Base-by-base conservation (phyloP, 2,888 invertebrate genomes). In the Agrilus cyanescens region DNA sequence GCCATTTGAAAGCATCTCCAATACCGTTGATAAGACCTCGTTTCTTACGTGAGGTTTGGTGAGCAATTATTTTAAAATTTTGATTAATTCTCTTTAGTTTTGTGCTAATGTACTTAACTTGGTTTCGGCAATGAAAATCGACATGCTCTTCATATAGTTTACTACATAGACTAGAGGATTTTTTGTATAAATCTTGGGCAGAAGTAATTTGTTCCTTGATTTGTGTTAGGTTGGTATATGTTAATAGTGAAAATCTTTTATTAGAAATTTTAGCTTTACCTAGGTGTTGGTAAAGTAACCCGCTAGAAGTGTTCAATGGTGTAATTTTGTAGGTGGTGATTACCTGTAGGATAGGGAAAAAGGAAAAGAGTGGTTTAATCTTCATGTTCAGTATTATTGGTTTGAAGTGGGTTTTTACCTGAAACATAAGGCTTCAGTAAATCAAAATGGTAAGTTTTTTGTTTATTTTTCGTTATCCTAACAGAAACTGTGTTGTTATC, bases 401-500 rank as follows among this genome's bases (percentile, higher is more conserved):
- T n/a, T n/a, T n/a, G 6, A 2, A 2, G 5, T 20, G 20, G 2
- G 5, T 5, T 20, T 5, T 20, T 20, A 20, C 20, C 20, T 20
- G n/a, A n/a, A n/a, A n/a, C n/a, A n/a, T n/a, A n/a, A n/a, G n/a
- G n/a, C n/a, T n/a, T n/a, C n/a, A n/a, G 33, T 33, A 40, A 10
- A 12, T 40, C 14, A 25, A 40, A 40, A 25, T 40, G 33, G 15
- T 40, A 40, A 20, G 33, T 40, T 18, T 4, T 10, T 29, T 20
- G 12, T 25, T 40, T 40, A 12, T 33, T n/a, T n/a, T n/a, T n/a
- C n/a, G n/a, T n/a, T n/a, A n/a, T n/a, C n/a, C n/a, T n/a, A n/a
- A n/a, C n/a, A n/a, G n/a, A n/a, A n/a, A n/a, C n/a, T 40, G 40
- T 40, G 5, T 40, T 34, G 13, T 40, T 40, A 15, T 36, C 15